These are phyloP conservation scores for Thalassaphorura encarpata DNA, from an alignment of 1,140 invertebrate genomes.

Conservation along the genomic window DNA sequence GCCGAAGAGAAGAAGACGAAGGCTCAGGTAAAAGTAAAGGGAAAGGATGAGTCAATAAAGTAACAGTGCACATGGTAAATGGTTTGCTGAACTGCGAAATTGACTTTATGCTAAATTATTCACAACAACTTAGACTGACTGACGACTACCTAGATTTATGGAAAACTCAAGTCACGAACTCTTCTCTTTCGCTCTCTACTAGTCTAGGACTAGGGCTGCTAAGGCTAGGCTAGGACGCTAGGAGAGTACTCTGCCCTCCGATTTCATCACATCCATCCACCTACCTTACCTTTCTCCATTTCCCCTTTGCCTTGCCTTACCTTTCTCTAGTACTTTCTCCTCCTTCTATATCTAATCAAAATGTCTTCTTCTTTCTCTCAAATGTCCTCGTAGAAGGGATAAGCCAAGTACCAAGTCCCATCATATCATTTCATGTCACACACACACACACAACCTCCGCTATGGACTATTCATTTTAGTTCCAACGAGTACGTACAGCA, in stretches of 20 bases:
- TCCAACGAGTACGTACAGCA: too few relatives aligned
- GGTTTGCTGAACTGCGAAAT: conserved; percentile 33
- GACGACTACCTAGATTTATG: conserved; percentile 26
- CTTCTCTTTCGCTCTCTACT: too few relatives aligned
- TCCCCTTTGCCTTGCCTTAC: neutral
- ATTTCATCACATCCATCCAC: neutral
- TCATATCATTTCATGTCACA: too few relatives aligned
- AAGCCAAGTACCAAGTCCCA: too few relatives aligned
- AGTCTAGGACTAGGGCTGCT: too few relatives aligned
- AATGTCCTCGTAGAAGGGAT: too few relatives aligned
- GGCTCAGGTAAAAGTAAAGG: neutral
- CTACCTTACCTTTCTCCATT: conserved; percentile 9
- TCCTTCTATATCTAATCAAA: neutral
- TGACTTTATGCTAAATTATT: conserved; percentile 34
- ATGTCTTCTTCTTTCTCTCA: too few relatives aligned
- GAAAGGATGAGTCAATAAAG: neutral
- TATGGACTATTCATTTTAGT: too few relatives aligned
- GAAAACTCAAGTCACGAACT: conserved; percentile 27
- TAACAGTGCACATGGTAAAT: conserved; percentile 31
- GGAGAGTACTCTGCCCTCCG: too few relatives aligned
- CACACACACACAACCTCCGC: too few relatives aligned
- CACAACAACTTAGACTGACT: conserved; percentile 28
- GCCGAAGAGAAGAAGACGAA: too few relatives aligned
- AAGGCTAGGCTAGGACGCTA: too few relatives aligned
- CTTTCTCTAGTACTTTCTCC: neutral